Evolutionary conservation across 2,797 vertebrate genomes (phyloP).

Genomic region (Gymnothorax javanicus): DNA sequence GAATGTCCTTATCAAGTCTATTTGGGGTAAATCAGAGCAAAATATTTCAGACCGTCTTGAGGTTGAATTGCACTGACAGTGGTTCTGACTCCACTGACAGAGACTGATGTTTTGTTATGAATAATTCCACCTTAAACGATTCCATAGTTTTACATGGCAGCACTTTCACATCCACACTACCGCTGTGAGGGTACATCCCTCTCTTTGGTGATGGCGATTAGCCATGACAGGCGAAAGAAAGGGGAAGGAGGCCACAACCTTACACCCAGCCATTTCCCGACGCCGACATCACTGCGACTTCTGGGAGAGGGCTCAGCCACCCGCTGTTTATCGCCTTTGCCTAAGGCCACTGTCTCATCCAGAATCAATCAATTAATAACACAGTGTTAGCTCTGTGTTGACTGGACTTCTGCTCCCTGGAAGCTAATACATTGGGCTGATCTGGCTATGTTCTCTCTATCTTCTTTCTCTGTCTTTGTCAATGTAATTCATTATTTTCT

Average conservation of each 20-base stretch:
- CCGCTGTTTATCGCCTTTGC: slow-evolving; percentile 46
- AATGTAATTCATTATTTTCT: neutral
- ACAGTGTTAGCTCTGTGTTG: neutral
- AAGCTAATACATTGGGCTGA: neutral
- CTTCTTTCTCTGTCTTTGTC: neutral
- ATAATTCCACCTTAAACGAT: neutral
- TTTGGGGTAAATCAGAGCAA: neutral
- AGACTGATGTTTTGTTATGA: neutral
- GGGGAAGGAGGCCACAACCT: slow-evolving; percentile 22
- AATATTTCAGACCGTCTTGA: neutral
- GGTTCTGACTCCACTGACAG: neutral
- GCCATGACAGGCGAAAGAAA: slow-evolving; percentile 60
- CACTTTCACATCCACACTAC: slow-evolving; percentile 35
- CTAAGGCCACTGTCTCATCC: slow-evolving; percentile 40
- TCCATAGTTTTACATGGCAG: neutral
- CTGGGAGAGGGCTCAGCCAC: slow-evolving; percentile 17
- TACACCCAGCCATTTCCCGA: neutral
- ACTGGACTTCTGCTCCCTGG: slow-evolving; percentile 10
- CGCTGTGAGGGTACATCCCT: slow-evolving; percentile 65
- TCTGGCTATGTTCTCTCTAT: neutral
- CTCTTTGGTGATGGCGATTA: slow-evolving; percentile 53
- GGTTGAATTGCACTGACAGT: neutral
- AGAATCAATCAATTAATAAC: slow-evolving; percentile 18
- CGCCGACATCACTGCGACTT: neutral
- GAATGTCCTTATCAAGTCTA: neutral